Evolutionary conservation across 2,888 invertebrate genomes (phyloP), one percentile per base, ranked within the genome.

Genomic region (Cyrtodaria siliqua): DNA sequence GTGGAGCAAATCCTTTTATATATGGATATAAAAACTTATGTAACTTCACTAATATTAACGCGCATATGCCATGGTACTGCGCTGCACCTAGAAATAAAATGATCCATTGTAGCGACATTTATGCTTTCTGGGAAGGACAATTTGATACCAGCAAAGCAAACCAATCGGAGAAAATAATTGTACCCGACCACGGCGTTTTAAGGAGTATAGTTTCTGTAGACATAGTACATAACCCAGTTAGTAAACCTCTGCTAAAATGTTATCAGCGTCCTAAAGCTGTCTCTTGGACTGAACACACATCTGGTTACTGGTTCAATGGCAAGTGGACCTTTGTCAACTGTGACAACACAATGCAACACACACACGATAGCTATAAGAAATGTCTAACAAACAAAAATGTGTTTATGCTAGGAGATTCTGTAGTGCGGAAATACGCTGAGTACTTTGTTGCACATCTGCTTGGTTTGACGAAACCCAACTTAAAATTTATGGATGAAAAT

Each of bases 341-440:
- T 60, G 20, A 44, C 20, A 26, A 42, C 16, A 18, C 23, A 9
- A 42, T 44, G 18, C 18, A 14, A 4, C 18, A 52, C 2, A 27
- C 47, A 3, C 38, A 20, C 12, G 23, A 40, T 2, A 9, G 27
- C 0, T 75, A 68, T 44, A 63, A 53, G 33, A 12, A 14, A 2
- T 79, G 79, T 56, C 52, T 79, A n/a, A 52, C 56, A 23, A 64
- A 63, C 26, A 79, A 79, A 72, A 60, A 40, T 9, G 9, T 79
- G 0, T 24, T 68, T 6, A 23, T 75, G 14, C 24, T 75, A 6
- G 79, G 79, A 8, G 79, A 79, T 50, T 79, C 75, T 16, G 72
- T 75, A 12, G 6, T 68, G 3, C 40, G 79, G 38, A 63, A 79
- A 8, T 71, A 75, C 26, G n/a, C n/a, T n/a, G n/a, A n/a, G n/a